Evolutionary conservation across 2,113 vertebrate genomes (phyloP), one percentile per base, ranked within the genome.

Genomic region (Probosciger aterrimus): DNA sequence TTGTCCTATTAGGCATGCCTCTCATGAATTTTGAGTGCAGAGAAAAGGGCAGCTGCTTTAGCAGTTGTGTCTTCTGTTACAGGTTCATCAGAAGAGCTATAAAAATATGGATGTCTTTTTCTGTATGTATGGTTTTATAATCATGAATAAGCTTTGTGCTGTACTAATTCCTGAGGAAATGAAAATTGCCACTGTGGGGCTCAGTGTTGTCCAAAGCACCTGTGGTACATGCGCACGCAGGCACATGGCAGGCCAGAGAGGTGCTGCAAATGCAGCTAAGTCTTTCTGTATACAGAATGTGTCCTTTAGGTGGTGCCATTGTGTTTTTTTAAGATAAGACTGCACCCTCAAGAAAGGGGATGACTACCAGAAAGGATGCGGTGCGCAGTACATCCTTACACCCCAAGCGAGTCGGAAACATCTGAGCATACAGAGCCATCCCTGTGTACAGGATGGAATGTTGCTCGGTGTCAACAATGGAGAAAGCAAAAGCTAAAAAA

Each of bases 231-330:
- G 57, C 2, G 1, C 65, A 4, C 18, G 1, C 11, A 16, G 41
- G 31, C 62, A 44, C 78, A 23, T 2, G 53, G 59, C 4, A 30
- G 24, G 7, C 30, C 15, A 17, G 20, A 67, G 28, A 18, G 50
- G 14, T 13, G 59, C 50, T 64, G 44, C 46, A n/a, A 71, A 77
- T 0, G 27, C 17, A 7, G 1, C 4, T 9, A 31, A 19, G 23
- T 15, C 46, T 90, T 57, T 67, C 53, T 13, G 4, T 10, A 37
- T 97, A 59, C 86, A 15, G 3, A 33, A 18, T 43, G 14, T 20
- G 86, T 86, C 97, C 97, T 96, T 95, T 97, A 97, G 97, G 96
- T 97, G 97, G 97, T 96, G 97, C 97, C 95, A 95, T 97, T 97
- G 97, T 82, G 97, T 95, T 95, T 97, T 91, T 88, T 62, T 95